Conservation (phyloP, 2,888 invertebrate genomes). For the Drosophila putrida region DNA sequence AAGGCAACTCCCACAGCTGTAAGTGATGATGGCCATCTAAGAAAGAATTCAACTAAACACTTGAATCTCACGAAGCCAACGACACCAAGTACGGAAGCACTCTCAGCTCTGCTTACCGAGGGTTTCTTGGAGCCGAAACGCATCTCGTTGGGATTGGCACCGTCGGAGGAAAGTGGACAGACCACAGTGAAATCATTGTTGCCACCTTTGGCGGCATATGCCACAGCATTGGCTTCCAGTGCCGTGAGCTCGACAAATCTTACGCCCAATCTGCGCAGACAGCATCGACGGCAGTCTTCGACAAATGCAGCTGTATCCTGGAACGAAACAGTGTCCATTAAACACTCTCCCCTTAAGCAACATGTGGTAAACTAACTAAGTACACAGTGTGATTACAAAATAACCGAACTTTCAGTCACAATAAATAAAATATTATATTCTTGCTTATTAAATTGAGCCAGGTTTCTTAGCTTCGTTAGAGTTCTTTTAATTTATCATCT, state of each 20-base stretch:
- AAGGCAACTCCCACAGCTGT: slow-evolving; percentile 37
- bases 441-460: no score
- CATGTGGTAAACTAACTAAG: slow-evolving; percentile 54
- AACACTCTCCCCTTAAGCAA: slow-evolving; percentile 70
- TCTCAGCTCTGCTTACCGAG: slow-evolving; percentile 92
- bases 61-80: slow-evolving; percentile 86
- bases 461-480: no score
- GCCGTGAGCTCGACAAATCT: slow-evolving; percentile 72
- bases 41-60: not conserved
- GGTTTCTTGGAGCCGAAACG: slow-evolving; percentile 94
- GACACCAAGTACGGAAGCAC: slow-evolving; percentile 93
- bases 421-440: no score
- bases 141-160: slow-evolving; percentile 90
- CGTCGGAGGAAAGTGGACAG: slow-evolving; percentile 87
- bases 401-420: no score
- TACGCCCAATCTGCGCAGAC: slow-evolving; percentile 65
- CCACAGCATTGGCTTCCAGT: slow-evolving; percentile 67
- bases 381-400: no score
- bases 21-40: slow-evolving; percentile 25
- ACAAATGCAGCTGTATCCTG: slow-evolving; percentile 85
- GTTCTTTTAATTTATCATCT: no score
- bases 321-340: slow-evolving; percentile 84
- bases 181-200: slow-evolving; percentile 51
- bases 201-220: slow-evolving; percentile 69
- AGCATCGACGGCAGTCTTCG: slow-evolving; percentile 84